Evolutionary conservation across 2,888 invertebrate species (phyloP), one percentile per base, ranked within the genome.

Genomic region (Candidula unifasciata): DNA sequence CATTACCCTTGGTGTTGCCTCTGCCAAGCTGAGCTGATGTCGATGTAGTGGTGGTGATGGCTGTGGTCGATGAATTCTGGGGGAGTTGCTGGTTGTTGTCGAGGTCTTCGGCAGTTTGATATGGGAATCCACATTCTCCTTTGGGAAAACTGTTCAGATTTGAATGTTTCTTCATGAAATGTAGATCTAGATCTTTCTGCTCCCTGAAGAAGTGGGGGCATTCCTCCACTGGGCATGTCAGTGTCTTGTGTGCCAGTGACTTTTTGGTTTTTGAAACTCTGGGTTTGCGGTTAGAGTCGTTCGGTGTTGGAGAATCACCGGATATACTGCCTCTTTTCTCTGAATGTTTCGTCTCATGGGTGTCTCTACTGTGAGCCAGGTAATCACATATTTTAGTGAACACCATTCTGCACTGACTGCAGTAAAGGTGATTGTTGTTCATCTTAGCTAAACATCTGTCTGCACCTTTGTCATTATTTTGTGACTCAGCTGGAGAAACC

Each of bases 161-260:
- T 24, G 81, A 71, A 60, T 83, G 83, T 68, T 69, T 83, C 60
- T 73, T 76, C 33, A 60, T 35, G n/a, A 82, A 88, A 27, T 82
- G 86, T 5, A 80, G 66, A 35, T 88, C 87, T 37, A 88, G 87
- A 64, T 90, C 89, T n/a, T 84, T 84, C 35, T 89, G 80, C 33
- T 80, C 80, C 33, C 84, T 52, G 57, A 84, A 84, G 37, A 84
- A 84, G n/a, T 76, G 80, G 24, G 84, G 84, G n/a, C 84, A 84
- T 54, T 84, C 84, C 54, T 84, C 84, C 2, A 84, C 84, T n/a
- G 84, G 84, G n/a, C 84, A 84, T 0, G 80, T 84, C 30, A 84
- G 27, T 6, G 84, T 84, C 54, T 84, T 84, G 57, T 84, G 84
- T 1, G 84, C 73, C 37, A 84, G 27, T 6, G 80, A 84, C 54